A percentile compares a stretch with the other conserved stretches of the same genome.
Conservation (phyloP, 2,888 invertebrate species). For the Leucozona laternaria region DNA sequence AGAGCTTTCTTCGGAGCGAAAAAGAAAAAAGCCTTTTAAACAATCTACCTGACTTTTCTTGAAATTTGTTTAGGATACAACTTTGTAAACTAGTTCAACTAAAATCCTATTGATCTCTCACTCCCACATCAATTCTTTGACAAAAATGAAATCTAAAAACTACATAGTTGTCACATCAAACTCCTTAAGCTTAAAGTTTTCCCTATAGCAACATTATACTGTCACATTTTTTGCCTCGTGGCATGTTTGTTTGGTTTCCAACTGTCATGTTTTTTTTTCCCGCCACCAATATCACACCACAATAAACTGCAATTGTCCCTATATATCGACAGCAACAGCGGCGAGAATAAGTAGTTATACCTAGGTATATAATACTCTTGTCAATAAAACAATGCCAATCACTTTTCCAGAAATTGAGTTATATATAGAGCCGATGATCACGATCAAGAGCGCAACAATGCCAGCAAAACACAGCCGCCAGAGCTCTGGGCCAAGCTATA, state of each 20-base stretch:
- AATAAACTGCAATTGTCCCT: conserved; percentile 5
- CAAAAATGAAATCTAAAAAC: not conserved
- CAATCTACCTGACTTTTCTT: too few relatives aligned
- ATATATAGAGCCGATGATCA: conserved; percentile 63
- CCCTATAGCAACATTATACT: conserved; percentile 14
- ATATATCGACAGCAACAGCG: not conserved
- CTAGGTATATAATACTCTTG: not conserved
- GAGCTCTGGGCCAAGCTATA: conserved; percentile 25
- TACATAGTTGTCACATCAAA: not conserved
- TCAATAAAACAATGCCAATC: conserved; percentile 71
- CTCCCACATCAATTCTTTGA: not conserved
- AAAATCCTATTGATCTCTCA: not conserved
- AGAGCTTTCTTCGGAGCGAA: too few relatives aligned
- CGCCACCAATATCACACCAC: conserved; percentile 21
- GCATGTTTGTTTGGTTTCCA: conserved; percentile 50
- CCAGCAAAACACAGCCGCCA: conserved; percentile 11
- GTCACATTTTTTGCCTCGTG: conserved; percentile 11
- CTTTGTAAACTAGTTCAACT: not conserved
- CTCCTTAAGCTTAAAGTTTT: not conserved
- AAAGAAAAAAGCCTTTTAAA: too few relatives aligned
- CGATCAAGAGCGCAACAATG: conserved; percentile 71
- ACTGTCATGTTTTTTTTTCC: conserved; percentile 53
- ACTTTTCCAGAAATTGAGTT: conserved; percentile 69
- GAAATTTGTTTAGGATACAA: too few relatives aligned
- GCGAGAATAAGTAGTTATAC: not conserved